phyloP scores from a whole-genome alignment of 2,113 vertebrate species.

The Rhizomys pruinosus region DNA sequence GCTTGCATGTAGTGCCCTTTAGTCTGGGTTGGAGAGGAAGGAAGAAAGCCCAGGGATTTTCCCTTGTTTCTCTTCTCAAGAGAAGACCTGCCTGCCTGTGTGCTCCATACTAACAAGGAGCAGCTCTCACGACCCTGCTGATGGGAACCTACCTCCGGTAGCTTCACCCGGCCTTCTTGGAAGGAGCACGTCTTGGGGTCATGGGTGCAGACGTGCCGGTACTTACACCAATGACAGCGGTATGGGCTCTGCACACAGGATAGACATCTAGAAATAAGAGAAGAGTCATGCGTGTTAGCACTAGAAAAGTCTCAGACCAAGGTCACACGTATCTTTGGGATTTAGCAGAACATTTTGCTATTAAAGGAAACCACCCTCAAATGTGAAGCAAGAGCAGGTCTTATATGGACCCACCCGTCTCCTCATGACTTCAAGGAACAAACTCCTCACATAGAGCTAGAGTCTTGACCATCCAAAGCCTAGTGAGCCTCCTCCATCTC shows the following conservation, averaged over 20 bases:
- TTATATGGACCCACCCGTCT: not conserved
- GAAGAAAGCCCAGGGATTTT: fast-evolving
- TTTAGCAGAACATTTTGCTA: not conserved
- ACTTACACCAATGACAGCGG: conserved; percentile 99
- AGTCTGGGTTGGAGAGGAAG: not conserved
- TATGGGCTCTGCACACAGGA: conserved; percentile 98
- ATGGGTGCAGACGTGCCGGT: conserved; percentile 96
- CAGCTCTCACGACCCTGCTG: not conserved
- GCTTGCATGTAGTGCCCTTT: not conserved
- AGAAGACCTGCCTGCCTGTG: not conserved
- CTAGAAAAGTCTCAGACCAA: not conserved
- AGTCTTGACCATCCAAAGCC: not conserved
- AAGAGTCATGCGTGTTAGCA: not conserved
- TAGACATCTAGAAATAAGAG: conserved; percentile 89
- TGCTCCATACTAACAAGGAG: not conserved
- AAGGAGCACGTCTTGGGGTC: conserved; percentile 97
- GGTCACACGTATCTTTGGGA: not conserved
- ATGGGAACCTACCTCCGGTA: conserved; percentile 91
- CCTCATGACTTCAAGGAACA: not conserved
- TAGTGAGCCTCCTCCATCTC: not conserved
- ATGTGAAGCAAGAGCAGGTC: not conserved
- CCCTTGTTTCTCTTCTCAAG: not conserved
- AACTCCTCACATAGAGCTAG: not conserved
- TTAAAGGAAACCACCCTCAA: not conserved
- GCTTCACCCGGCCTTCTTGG: conserved; percentile 96